These are phyloP conservation scores for Metaphire vulgaris DNA, from an alignment of 1,140 invertebrate species.

Conservation along the genomic window DNA sequence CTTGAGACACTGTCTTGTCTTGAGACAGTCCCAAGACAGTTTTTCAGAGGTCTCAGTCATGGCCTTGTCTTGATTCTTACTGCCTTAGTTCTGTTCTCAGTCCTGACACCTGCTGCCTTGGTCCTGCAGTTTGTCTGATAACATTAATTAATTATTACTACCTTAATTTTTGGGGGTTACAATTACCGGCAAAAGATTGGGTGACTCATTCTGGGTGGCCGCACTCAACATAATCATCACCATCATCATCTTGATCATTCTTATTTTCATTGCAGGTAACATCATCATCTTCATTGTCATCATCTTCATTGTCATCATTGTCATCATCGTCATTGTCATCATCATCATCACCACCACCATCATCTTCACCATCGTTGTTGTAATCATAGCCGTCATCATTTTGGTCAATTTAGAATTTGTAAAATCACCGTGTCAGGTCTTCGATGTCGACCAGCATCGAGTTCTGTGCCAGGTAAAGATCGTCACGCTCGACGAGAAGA, in stretches of 20 bases:
- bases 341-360: neutral
- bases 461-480: conserved; percentile 92
- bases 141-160: neutral
- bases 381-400: no score
- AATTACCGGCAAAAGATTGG: no score
- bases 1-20: no score
- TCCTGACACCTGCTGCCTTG: neutral
- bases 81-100: neutral
- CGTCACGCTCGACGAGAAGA: conserved; percentile 78
- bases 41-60: neutral
- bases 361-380: neutral
- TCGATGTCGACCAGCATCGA: conserved; percentile 95
- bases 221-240: neutral
- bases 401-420: no score
- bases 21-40: no score
- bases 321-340: neutral
- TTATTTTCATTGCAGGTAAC: neutral
- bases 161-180: neutral
- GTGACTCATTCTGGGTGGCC: neutral
- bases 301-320: neutral
- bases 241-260: neutral
- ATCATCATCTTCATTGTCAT: neutral
- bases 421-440: conserved; percentile 63
- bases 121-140: neutral
- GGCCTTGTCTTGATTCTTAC: neutral